phyloP scores from a whole-genome alignment of 2,797 vertebrate genomes.

The Neosalanx taihuensis region DNA sequence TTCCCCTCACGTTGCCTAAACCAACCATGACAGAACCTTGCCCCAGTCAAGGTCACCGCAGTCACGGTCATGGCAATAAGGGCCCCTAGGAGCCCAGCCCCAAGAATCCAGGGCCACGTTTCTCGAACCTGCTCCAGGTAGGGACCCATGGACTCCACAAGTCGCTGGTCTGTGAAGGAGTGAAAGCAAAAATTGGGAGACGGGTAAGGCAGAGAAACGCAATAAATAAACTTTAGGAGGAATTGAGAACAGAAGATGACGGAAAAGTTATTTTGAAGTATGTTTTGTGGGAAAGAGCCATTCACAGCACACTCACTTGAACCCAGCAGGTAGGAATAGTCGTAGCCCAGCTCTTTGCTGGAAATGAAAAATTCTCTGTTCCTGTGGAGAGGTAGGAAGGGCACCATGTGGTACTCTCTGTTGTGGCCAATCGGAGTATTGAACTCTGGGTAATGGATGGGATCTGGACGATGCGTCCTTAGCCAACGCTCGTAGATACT shows the following conservation, averaged over 20 bases:
- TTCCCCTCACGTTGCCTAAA: constrained; percentile 34
- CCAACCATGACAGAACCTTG: background rate
- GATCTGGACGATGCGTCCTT: constrained; percentile 79
- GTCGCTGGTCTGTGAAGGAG: constrained; percentile 58
- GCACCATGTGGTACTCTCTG: constrained; percentile 88
- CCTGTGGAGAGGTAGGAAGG: constrained; percentile 86
- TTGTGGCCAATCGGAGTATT: constrained; percentile 93
- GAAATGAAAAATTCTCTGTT: constrained; percentile 87
- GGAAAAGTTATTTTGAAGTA: background rate
- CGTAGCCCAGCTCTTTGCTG: constrained; percentile 89
- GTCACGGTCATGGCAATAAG: constrained; percentile 55
- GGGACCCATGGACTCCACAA: constrained; percentile 73
- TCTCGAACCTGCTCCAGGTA: constrained; percentile 76
- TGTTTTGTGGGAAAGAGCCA: no score
- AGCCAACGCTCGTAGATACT: constrained; percentile 95
- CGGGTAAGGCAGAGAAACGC: background rate
- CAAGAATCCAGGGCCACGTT: constrained; percentile 83
- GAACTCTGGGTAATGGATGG: constrained; percentile 80
- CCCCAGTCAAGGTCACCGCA: constrained; percentile 28
- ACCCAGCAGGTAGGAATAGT: constrained; percentile 84
- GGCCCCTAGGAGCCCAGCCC: constrained; percentile 75
- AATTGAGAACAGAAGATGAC: background rate
- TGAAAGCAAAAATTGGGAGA: background rate
- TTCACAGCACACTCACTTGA: constrained; percentile 71
- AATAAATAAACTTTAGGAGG: background rate